phyloP scores from a whole-genome alignment of 2,113 vertebrate genomes.

The Campylorhamphus procurvoides region DNA sequence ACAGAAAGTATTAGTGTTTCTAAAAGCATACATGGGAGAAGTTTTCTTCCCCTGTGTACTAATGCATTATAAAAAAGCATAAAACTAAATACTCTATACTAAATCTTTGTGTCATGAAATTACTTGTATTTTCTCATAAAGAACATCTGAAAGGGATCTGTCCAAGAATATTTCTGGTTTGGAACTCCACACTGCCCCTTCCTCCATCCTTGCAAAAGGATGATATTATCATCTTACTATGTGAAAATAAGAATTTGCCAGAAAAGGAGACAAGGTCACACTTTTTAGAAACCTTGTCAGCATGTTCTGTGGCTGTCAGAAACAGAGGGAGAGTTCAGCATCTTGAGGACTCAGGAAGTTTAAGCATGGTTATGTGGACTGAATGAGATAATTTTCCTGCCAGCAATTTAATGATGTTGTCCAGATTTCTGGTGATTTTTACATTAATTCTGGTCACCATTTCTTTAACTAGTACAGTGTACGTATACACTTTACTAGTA shows the following conservation, averaged over 20 bases:
- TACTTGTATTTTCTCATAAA: neutral
- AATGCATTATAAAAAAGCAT: neutral
- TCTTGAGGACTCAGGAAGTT: neutral
- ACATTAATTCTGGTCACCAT: neutral
- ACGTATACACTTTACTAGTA: neutral
- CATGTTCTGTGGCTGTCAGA: neutral
- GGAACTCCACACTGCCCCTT: fast-evolving
- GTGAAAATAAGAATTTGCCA: neutral
- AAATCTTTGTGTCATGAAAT: neutral
- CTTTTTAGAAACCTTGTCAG: neutral
- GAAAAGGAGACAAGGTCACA: neutral
- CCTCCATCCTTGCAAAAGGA: neutral
- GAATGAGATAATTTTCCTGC: neutral
- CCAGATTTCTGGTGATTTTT: neutral
- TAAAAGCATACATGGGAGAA: neutral
- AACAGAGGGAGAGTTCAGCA: neutral
- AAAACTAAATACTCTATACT: neutral
- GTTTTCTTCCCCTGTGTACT: neutral
- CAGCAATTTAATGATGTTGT: neutral
- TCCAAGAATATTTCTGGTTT: neutral
- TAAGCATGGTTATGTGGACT: neutral
- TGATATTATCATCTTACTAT: neutral
- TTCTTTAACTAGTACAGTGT: neutral
- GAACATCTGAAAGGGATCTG: neutral
- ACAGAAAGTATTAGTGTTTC: neutral